phyloP scores from a whole-genome alignment of 2,888 invertebrate genomes.

The Teinopalpus imperialis region DNA sequence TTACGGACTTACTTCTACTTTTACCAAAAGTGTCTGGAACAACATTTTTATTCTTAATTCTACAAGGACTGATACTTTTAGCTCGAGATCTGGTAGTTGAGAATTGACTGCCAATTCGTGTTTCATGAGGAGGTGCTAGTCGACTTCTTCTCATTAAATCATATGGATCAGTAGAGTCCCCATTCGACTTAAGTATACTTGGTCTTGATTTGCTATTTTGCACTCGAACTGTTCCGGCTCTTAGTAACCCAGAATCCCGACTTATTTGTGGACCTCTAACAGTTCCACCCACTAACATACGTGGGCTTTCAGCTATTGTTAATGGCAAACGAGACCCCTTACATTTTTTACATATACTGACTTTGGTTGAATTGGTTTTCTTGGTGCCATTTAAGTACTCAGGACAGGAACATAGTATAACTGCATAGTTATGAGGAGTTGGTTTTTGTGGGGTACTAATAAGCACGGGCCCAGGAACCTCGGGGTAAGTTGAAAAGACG shows the following conservation, averaged over 20 bases:
- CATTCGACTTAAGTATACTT: conserved; percentile 83
- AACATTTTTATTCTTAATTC: conserved; percentile 78
- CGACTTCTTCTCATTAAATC: conserved; percentile 91
- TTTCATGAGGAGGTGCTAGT: conserved; percentile 84
- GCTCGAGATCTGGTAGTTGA: conserved; percentile 73
- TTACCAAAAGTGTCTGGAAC: conserved; percentile 66
- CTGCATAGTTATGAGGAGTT: conserved; percentile 84
- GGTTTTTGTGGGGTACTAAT: conserved; percentile 80
- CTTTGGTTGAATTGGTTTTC: conserved; percentile 86
- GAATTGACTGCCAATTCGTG: conserved; percentile 78
- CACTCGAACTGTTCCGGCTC: conserved; percentile 85
- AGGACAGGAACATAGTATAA: conserved; percentile 90
- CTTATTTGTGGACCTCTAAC: conserved; percentile 79
- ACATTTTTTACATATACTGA: conserved; percentile 91
- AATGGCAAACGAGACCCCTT: conserved; percentile 90
- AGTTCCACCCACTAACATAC: conserved; percentile 82
- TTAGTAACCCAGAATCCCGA: conserved; percentile 69
- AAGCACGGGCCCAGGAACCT: conserved; percentile 69
- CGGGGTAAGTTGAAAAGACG: conserved; percentile 74
- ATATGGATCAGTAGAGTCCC: conserved; percentile 85
- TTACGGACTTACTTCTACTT: conserved; percentile 73
- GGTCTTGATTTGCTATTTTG: conserved; percentile 83
- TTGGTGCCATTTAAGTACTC: conserved; percentile 91
- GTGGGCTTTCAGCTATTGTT: conserved; percentile 83
- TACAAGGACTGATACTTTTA: conserved; percentile 81